phyloP scores from a whole-genome alignment of 2,797 vertebrate genomes.

The Sebastes taczanowskii region DNA sequence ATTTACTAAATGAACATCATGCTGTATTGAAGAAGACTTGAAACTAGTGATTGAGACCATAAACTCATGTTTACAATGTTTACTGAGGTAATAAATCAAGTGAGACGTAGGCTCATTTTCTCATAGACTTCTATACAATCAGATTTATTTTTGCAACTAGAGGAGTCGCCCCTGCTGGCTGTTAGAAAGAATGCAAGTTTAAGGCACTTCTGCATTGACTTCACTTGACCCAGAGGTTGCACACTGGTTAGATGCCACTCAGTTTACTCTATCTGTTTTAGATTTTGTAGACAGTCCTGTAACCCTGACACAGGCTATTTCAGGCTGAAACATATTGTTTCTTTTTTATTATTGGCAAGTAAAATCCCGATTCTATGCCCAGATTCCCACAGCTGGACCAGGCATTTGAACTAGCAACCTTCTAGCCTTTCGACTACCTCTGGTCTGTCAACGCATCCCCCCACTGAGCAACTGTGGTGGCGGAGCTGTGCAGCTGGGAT shows the following conservation, averaged over 20 bases:
- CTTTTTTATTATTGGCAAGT: background rate
- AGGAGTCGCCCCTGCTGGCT: too few relatives aligned
- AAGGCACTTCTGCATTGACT: too few relatives aligned
- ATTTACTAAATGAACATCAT: too few relatives aligned
- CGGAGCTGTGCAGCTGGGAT: constrained; percentile 69
- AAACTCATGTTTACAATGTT: fast-evolving
- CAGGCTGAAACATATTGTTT: constrained; percentile 12
- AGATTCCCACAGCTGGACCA: constrained; percentile 13
- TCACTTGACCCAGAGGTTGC: too few relatives aligned
- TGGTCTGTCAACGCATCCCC: constrained; percentile 21
- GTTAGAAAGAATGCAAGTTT: too few relatives aligned
- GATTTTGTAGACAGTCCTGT: background rate
- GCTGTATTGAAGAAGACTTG: too few relatives aligned
- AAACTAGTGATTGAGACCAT: too few relatives aligned
- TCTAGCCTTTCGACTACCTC: constrained; percentile 9
- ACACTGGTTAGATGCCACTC: background rate
- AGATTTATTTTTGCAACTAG: too few relatives aligned
- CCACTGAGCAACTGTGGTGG: constrained; percentile 68
- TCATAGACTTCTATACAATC: too few relatives aligned
- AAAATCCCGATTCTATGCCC: background rate
- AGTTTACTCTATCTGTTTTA: background rate
- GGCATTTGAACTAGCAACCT: constrained; percentile 18
- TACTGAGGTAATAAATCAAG: too few relatives aligned
- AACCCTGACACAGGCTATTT: background rate
- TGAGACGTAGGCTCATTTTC: fast-evolving